These are phyloP conservation scores for Melieria omissa DNA, from an alignment of 2,888 invertebrate genomes.

Conservation along the genomic window DNA sequence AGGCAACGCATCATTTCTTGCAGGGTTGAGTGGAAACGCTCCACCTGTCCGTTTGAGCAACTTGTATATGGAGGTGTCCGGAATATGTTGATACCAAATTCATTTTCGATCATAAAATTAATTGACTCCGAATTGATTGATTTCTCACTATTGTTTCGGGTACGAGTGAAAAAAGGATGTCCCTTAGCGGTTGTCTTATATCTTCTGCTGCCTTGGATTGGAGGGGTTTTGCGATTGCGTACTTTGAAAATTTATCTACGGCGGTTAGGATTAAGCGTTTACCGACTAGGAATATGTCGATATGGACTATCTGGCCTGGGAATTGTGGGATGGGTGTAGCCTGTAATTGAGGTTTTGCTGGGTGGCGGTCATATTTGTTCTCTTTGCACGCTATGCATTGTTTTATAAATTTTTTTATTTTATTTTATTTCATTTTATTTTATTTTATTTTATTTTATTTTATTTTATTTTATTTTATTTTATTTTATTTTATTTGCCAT, in stretches of 20 bases:
- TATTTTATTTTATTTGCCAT: no score
- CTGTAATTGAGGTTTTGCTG: no score
- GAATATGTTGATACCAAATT: no score
- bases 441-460: no score
- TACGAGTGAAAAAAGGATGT: slow-evolving; percentile 15
- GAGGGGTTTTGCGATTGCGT: not conserved
- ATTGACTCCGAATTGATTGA: slow-evolving; percentile 16
- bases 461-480: no score
- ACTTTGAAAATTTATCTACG: slow-evolving; percentile 1
- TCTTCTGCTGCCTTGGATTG: not conserved
- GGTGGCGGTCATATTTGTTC: no score
- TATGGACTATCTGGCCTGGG: no score
- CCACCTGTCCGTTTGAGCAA: slow-evolving; percentile 13
- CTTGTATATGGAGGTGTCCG: slow-evolving; percentile 9
- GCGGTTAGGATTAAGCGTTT: not conserved
- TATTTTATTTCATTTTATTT: no score
- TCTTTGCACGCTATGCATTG: no score
- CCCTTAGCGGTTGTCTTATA: slow-evolving; percentile 9
- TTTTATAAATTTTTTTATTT: no score
- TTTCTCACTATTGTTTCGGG: slow-evolving; percentile 22
- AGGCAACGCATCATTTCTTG: not conserved
- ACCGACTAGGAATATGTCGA: not conserved
- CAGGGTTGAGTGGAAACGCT: not conserved
- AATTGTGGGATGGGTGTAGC: no score
- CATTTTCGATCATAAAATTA: not conserved